Percentiles rank a stretch among this genome's conserved stretches.
phyloP scores from a whole-genome alignment of 1,140 invertebrate species.

The Bicyclus anynana region DNA sequence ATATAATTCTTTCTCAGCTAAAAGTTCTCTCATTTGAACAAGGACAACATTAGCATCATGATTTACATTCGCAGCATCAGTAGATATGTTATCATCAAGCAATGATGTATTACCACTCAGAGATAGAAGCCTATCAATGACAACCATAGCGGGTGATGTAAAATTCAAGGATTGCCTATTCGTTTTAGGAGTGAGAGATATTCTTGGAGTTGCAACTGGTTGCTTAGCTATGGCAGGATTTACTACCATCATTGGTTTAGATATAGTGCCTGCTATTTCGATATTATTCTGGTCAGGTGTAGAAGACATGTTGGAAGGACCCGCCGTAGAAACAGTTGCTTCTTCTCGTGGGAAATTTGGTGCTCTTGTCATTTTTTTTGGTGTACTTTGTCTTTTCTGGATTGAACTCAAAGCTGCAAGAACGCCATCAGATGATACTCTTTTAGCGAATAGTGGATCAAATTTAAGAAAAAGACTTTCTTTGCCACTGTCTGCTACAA shows the following conservation, averaged over 20 bases:
- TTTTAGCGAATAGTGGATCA: constrained; percentile 65
- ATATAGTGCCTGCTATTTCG: constrained; percentile 31
- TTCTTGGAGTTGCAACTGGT: constrained; percentile 43
- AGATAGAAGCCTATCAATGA: constrained; percentile 67
- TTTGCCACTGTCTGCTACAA: constrained; percentile 60
- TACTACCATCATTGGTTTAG: constrained; percentile 69
- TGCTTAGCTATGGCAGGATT: constrained; percentile 50
- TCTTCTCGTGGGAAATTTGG: not conserved
- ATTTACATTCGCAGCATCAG: constrained; percentile 31
- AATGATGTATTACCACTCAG: constrained; percentile 52
- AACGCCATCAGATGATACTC: constrained; percentile 54
- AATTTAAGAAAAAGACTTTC: constrained; percentile 70
- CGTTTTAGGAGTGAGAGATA: constrained; percentile 43
- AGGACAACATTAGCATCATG: constrained; percentile 53
- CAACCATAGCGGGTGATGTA: constrained; percentile 67
- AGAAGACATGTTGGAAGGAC: constrained; percentile 24
- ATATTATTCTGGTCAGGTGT: constrained; percentile 32
- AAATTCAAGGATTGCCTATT: constrained; percentile 63
- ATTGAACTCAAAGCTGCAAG: constrained; percentile 46
- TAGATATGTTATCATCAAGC: constrained; percentile 39
- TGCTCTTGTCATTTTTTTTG: constrained; percentile 34
- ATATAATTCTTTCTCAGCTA: constrained; percentile 66
- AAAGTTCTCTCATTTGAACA: constrained; percentile 54
- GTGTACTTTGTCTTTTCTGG: constrained; percentile 56
- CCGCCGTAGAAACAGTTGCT: constrained; percentile 5